phyloP scores from a whole-genome alignment of 2,113 vertebrate species.

The Protomyctophum bolini region DNA sequence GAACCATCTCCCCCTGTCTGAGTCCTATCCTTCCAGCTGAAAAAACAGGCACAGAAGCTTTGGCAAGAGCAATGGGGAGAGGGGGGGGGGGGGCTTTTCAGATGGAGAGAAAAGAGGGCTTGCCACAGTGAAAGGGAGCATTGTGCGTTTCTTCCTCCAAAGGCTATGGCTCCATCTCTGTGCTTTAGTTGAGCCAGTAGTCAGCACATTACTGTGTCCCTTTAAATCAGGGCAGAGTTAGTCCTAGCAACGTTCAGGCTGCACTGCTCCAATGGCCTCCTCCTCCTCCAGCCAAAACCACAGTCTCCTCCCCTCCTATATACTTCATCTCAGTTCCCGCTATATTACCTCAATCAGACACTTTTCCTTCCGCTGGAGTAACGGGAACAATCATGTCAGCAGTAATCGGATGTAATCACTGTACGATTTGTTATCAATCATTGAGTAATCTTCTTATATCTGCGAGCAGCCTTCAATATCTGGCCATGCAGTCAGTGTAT shows the following conservation, averaged over 20 bases:
- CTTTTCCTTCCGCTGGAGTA: slow-evolving; percentile 47
- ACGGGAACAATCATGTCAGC: slow-evolving; percentile 18
- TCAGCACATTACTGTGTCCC: slow-evolving; percentile 68
- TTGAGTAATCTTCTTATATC: background rate
- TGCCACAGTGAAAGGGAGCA: slow-evolving; percentile 69
- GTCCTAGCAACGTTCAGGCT: slow-evolving; percentile 63
- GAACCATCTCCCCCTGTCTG: slow-evolving; percentile 43
- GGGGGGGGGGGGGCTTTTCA: slow-evolving; percentile 64
- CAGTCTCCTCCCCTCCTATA: slow-evolving; percentile 18
- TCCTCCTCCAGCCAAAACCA: slow-evolving; percentile 27
- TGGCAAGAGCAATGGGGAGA: slow-evolving; percentile 50
- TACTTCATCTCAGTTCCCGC: background rate
- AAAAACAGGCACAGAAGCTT: slow-evolving; percentile 66
- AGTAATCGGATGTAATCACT: too few species aligned
- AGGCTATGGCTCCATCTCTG: slow-evolving; percentile 54
- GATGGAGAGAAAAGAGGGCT: slow-evolving; percentile 54
- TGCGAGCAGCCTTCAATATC: background rate
- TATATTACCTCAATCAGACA: background rate
- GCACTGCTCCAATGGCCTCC: slow-evolving; percentile 39
- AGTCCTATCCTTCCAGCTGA: slow-evolving; percentile 76
- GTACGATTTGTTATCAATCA: too few species aligned
- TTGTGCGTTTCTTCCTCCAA: slow-evolving; percentile 67
- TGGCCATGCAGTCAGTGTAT: slow-evolving; percentile 25
- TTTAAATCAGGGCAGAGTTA: slow-evolving; percentile 61
- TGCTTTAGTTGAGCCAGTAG: slow-evolving; percentile 60